These are phyloP conservation scores for Belgica antarctica DNA, from an alignment of 2,888 invertebrate species.

Conservation along the genomic window DNA sequence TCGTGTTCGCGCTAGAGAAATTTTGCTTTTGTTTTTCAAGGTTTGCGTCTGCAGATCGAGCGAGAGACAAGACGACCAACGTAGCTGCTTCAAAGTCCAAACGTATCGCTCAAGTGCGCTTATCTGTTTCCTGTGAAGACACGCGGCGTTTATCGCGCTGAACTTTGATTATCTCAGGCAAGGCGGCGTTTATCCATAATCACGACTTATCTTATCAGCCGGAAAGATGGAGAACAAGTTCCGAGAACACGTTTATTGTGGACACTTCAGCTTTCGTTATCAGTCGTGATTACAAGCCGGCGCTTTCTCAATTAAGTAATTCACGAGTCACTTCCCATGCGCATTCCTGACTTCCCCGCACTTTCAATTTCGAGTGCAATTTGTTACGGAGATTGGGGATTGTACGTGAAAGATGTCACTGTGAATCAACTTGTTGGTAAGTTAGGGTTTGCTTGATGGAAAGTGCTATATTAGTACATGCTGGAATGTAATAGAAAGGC, in stretches of 20 bases:
- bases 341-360: background rate
- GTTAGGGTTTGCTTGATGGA: too few species aligned
- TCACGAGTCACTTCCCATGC: background rate
- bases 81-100: background rate
- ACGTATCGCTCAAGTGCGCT: background rate
- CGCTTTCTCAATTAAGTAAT: background rate
- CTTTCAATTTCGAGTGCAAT: too few species aligned
- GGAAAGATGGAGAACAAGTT: background rate
- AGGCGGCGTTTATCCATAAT: constrained; percentile 11
- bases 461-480: too few species aligned
- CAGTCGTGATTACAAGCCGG: background rate
- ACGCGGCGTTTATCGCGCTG: background rate
- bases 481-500: too few species aligned
- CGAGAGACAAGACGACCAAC: background rate
- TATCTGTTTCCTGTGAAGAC: constrained; percentile 13
- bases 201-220: background rate
- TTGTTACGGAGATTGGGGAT: too few species aligned
- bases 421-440: too few species aligned
- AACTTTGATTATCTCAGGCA: background rate
- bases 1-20: background rate
- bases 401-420: too few species aligned
- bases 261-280: constrained; percentile 2
- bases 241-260: background rate
- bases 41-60: background rate
- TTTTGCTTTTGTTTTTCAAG: constrained; percentile 6